phyloP scores from a whole-genome alignment of 2,113 vertebrate species.

The Tor tambroides region DNA sequence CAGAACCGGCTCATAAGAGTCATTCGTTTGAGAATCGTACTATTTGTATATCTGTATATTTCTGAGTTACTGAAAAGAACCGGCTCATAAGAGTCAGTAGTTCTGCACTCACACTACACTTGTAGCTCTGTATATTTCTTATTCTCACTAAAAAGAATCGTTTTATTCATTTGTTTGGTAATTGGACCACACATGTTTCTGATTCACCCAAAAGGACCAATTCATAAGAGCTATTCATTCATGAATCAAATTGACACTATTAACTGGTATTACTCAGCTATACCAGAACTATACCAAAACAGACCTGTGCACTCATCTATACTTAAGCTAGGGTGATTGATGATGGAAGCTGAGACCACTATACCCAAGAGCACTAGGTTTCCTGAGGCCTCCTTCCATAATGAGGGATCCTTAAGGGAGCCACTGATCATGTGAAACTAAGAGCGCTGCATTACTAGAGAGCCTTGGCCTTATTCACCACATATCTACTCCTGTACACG shows the following conservation, averaged over 20 bases:
- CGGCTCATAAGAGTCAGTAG: no score
- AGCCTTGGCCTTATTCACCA: slow-evolving; percentile 72
- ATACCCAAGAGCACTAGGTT: background rate
- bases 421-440: slow-evolving; percentile 77
- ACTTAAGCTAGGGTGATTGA: slow-evolving; percentile 20
- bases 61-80: no score
- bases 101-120: background rate
- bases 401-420: slow-evolving; percentile 52
- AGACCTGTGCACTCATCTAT: slow-evolving; percentile 20
- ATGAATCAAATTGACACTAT: background rate
- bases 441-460: slow-evolving; percentile 74
- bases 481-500: slow-evolving; percentile 75
- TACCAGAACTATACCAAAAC: background rate
- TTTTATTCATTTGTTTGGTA: background rate
- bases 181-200: background rate
- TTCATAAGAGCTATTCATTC: background rate
- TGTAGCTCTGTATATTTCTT: background rate
- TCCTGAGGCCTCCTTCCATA: no score
- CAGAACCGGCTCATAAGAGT: background rate
- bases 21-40: no score
- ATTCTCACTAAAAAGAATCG: background rate
- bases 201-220: background rate
- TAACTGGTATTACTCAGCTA: background rate
- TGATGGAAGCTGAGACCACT: slow-evolving; percentile 49
- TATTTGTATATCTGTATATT: no score